Evolutionary conservation across 2,888 invertebrate genomes (phyloP).

Genomic region (Eubasilissa splendida): DNA sequence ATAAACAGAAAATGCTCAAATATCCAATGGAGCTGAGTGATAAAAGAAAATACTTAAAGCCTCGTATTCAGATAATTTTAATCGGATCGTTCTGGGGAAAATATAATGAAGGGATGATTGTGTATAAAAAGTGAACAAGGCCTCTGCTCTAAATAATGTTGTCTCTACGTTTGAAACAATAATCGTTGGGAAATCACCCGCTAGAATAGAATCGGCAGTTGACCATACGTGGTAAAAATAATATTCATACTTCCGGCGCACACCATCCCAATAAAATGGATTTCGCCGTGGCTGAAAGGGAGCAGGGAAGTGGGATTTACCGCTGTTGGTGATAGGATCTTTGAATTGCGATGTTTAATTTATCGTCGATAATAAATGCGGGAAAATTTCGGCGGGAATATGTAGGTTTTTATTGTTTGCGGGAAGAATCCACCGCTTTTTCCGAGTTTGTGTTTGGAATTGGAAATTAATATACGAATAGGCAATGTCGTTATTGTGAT

Average conservation of each 20-base stretch:
- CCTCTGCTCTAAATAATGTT: slow-evolving; percentile 1
- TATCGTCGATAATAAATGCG: slow-evolving; percentile 36
- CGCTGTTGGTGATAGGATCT: slow-evolving; percentile 29
- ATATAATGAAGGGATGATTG: slow-evolving; percentile 23
- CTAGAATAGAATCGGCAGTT: background rate
- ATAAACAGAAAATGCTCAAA: too few relatives aligned
- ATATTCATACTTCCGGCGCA: slow-evolving; percentile 5
- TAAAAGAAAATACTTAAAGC: too few relatives aligned
- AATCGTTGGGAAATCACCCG: background rate
- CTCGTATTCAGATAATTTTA: background rate
- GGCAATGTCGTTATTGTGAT: slow-evolving; percentile 12
- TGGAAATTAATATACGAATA: slow-evolving; percentile 24
- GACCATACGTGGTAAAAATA: slow-evolving; percentile 20
- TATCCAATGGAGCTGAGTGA: too few relatives aligned
- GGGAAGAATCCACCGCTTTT: slow-evolving; percentile 10
- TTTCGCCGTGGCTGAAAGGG: background rate
- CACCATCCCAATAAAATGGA: background rate
- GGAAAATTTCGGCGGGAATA: slow-evolving; percentile 27
- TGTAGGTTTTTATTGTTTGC: slow-evolving; percentile 32
- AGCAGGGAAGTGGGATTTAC: slow-evolving; percentile 9
- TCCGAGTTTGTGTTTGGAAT: slow-evolving; percentile 20
- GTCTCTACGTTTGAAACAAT: slow-evolving; percentile 23
- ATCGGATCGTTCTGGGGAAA: slow-evolving; percentile 9
- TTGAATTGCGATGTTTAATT: slow-evolving; percentile 30
- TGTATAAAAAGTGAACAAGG: background rate